These are phyloP conservation scores for Gryllus bimaculatus DNA, from an alignment of 1,140 invertebrate species.

Conservation along the genomic window DNA sequence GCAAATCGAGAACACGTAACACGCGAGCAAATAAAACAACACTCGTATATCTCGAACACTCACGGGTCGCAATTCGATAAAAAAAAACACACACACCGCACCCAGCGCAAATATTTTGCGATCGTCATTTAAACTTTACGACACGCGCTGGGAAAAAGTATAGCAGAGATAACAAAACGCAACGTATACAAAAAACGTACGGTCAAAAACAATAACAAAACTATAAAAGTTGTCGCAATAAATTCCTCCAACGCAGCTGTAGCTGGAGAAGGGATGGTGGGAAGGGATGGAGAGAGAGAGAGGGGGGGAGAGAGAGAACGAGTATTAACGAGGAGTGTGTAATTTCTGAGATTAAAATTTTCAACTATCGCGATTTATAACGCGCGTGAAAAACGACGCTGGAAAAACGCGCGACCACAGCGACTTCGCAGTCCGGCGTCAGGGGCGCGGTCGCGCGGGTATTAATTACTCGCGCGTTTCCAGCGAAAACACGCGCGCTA, in stretches of 20 bases:
- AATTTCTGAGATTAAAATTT: slow-evolving; percentile 6
- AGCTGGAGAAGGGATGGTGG: too few species aligned
- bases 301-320: too few species aligned
- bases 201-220: not conserved
- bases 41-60: not conserved
- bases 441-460: too few species aligned
- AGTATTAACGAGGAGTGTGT: not conserved
- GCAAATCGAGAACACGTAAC: not conserved
- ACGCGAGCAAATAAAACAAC: not conserved
- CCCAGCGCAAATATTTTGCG: not conserved
- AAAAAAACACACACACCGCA: not conserved
- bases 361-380: slow-evolving; percentile 1
- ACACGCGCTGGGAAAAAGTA: not conserved
- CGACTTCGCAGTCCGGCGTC: too few species aligned
- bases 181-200: not conserved
- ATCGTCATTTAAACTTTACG: slow-evolving; percentile 5
- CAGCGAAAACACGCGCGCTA: too few species aligned
- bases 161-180: not conserved
- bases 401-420: too few species aligned
- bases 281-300: too few species aligned
- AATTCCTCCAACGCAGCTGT: not conserved
- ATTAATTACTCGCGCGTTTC: too few species aligned
- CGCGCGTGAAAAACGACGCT: not conserved
- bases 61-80: not conserved
- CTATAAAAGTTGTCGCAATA: not conserved